Base-by-base conservation (phyloP, 2,797 vertebrate genomes). In the Periophthalmus magnuspinnatus region DNA sequence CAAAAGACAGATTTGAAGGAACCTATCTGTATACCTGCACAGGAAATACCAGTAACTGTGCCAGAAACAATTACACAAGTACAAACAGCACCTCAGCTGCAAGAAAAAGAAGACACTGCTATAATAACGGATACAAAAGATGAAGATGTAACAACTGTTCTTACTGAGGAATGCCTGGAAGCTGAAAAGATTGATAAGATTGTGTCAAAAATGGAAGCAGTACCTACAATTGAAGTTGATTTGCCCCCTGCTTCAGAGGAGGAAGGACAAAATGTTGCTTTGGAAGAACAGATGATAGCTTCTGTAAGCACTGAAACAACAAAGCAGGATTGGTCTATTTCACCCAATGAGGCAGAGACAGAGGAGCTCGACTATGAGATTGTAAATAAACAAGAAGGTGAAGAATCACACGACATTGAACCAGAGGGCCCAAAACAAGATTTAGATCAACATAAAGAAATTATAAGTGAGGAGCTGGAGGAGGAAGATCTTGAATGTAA, bases 41-140 rank as follows among this genome's bases (percentile, higher is more conserved):
- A 45, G 13, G 61, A 63, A 45, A 24, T 63, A 16, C 61, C 11
- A 13, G 8, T 45, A 14, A 45, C 11, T 22, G 61, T 11, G 13
- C 6, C 21, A 61, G 36, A 61, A 6, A 38, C 34, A 22, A 21
- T 10, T 11, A 22, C 5, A 22, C 79, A 67, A 63, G 65, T 21
- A 59, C 13, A 57, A 45, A 33, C 71, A 50, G 70, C 81, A 28
- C 57, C 67, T 72, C 68, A 69, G 24, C n/a, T 54, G 10, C 76
- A 86, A 52, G 60, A 65, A 64, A 68, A 86, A 59, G 45, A 73
- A 36, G 60, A 47, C 2, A 36, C 61, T 34, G 14, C 10, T 55
- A 56, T 55, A 16, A 69, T 71, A 57, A 64, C 79, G 54, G 76
- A 69, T 67, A 9, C 73, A 48, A 33, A 41, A 45, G 36, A 21